A percentile compares a stretch with the other conserved stretches of the same genome.
Evolutionary conservation across 2,113 vertebrate genomes (phyloP).

Genomic region (Tychaedon coryphoeus): DNA sequence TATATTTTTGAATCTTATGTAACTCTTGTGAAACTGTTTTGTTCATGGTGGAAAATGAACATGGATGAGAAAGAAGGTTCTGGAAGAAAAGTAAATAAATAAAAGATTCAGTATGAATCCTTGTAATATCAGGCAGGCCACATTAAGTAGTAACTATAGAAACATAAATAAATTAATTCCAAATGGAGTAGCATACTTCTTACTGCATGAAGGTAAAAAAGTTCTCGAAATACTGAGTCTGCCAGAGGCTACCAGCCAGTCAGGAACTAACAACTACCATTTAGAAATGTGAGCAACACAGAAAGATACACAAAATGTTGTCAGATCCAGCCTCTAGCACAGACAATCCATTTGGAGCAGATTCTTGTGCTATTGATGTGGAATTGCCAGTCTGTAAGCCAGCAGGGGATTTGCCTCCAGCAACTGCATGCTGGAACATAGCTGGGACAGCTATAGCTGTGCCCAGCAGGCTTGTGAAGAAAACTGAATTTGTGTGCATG

Average conservation of each 20-base stretch:
- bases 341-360: not conserved
- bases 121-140: not conserved
- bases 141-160: not conserved
- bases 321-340: not conserved
- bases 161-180: not conserved
- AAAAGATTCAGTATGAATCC: not conserved
- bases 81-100: conserved; percentile 24
- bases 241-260: not conserved
- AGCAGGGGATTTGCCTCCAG: not conserved
- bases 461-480: not conserved
- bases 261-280: not conserved
- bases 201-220: not conserved
- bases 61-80: not conserved
- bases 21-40: not conserved
- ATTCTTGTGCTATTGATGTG: not conserved
- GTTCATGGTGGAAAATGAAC: not conserved
- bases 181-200: not conserved
- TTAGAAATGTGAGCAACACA: not conserved
- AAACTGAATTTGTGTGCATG: accelerated
- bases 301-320: not conserved
- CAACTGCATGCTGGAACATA: no score
- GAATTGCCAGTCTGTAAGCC: not conserved
- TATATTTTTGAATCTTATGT: not conserved
- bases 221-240: not conserved
- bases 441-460: not conserved